A percentile compares a stretch with the other conserved stretches of the same genome.
phyloP scores from a whole-genome alignment of 2,113 vertebrate genomes.

The Furnarius figulus region DNA sequence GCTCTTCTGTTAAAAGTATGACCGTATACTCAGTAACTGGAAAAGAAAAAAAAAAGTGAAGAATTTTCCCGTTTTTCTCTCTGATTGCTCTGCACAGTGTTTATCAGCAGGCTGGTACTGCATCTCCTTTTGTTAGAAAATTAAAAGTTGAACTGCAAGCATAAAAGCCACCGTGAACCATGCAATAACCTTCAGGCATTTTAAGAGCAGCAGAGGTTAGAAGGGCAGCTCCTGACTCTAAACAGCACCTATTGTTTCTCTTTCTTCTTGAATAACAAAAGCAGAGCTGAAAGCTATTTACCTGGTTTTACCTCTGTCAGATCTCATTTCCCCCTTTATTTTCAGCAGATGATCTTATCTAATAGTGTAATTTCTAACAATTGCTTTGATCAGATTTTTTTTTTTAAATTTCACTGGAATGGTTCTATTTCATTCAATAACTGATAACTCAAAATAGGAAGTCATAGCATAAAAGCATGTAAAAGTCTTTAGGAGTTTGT shows the following conservation, averaged over 20 bases:
- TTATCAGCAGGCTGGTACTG: slow-evolving; percentile 8
- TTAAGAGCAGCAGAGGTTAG: slow-evolving; percentile 75
- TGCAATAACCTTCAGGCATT: slow-evolving; percentile 75
- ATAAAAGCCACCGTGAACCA: slow-evolving; percentile 59
- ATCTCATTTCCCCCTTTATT: slow-evolving; percentile 66
- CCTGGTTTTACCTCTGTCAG: slow-evolving; percentile 71
- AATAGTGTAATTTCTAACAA: slow-evolving; percentile 35
- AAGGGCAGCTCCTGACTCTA: slow-evolving; percentile 74
- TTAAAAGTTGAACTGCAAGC: slow-evolving; percentile 66
- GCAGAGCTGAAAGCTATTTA: slow-evolving; percentile 75
- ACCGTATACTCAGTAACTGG: not conserved
- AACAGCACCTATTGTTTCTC: slow-evolving; percentile 78
- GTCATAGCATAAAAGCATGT: not conserved
- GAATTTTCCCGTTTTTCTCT: not conserved
- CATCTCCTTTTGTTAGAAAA: slow-evolving; percentile 42
- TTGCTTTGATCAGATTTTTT: not conserved
- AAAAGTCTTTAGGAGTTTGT: not conserved
- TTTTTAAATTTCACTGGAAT: not conserved
- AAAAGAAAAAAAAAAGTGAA: not conserved
- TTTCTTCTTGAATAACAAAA: slow-evolving; percentile 71
- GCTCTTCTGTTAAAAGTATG: not conserved
- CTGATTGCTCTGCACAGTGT: not conserved
- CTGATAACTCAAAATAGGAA: not conserved
- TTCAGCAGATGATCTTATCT: slow-evolving; percentile 55
- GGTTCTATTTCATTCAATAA: not conserved